Percentiles rank a stretch among this genome's conserved stretches.
Evolutionary conservation across 2,888 invertebrate genomes (phyloP).

Genomic region (Hypselothyrea guttata): DNA sequence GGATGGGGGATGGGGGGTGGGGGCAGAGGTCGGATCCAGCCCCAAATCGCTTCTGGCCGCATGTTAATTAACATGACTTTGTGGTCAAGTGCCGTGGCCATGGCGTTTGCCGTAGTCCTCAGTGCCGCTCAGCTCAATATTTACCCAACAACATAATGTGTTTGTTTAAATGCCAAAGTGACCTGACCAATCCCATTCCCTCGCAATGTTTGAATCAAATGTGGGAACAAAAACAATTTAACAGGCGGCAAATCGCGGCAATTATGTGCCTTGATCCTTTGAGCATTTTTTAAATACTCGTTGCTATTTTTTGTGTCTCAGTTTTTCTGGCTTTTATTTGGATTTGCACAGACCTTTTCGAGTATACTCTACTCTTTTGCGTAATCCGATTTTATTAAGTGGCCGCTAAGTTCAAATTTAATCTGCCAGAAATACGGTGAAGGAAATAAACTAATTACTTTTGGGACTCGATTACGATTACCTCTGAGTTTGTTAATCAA

Average conservation of each 20-base stretch:
- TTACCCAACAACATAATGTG: slow-evolving; percentile 71
- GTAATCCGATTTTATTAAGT: slow-evolving; percentile 44
- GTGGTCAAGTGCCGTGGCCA: slow-evolving; percentile 61
- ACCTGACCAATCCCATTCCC: slow-evolving; percentile 22
- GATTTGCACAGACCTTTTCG: no score
- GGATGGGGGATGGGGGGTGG: background rate
- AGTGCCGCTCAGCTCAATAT: slow-evolving; percentile 45
- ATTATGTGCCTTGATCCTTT: slow-evolving; percentile 58
- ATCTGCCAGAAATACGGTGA: slow-evolving; percentile 8
- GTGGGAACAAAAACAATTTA: slow-evolving; percentile 59
- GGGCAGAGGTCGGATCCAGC: background rate
- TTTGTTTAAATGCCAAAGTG: slow-evolving; percentile 63
- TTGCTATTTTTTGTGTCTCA: slow-evolving; percentile 1
- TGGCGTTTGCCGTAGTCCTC: slow-evolving; percentile 18
- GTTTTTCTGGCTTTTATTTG: slow-evolving; percentile 15
- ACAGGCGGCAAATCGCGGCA: slow-evolving; percentile 74
- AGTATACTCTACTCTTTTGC: no score
- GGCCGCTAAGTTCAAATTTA: background rate
- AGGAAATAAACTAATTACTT: slow-evolving; percentile 51
- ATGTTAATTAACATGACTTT: slow-evolving; percentile 79
- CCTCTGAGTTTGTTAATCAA: slow-evolving; percentile 46
- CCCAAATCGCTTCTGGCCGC: slow-evolving; percentile 49
- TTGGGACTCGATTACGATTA: slow-evolving; percentile 41
- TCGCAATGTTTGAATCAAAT: no score
- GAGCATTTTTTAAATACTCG: slow-evolving; percentile 26